These are phyloP conservation scores for Tipula confusa DNA, from an alignment of 2,888 invertebrate genomes.

Conservation along the genomic window DNA sequence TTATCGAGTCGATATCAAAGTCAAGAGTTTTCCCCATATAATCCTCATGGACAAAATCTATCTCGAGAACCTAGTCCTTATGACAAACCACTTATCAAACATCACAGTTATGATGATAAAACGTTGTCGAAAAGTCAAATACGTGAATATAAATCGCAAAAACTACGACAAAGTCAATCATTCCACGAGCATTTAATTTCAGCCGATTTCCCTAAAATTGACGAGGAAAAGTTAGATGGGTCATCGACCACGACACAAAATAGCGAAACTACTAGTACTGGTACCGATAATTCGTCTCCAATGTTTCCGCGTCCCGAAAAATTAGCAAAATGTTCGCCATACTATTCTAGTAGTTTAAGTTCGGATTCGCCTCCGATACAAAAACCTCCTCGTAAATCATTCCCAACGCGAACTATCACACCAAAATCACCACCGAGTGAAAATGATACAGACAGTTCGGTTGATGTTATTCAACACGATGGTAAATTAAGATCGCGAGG, in stretches of 20 bases:
- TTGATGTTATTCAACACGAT: slow-evolving; percentile 60
- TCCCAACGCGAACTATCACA: slow-evolving; percentile 57
- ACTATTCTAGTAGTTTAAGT: slow-evolving; percentile 70
- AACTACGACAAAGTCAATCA: slow-evolving; percentile 60
- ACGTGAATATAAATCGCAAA: slow-evolving; percentile 59
- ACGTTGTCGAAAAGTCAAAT: slow-evolving; percentile 61
- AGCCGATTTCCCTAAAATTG: slow-evolving; percentile 54
- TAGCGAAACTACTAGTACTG: slow-evolving; percentile 52
- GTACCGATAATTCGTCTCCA: slow-evolving; percentile 47
- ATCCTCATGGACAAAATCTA: slow-evolving; percentile 34
- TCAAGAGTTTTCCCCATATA: slow-evolving; percentile 56
- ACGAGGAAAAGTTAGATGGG: slow-evolving; percentile 53
- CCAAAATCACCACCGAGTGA: slow-evolving; percentile 69
- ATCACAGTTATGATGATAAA: slow-evolving; percentile 63
- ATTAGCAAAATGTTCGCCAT: slow-evolving; percentile 66
- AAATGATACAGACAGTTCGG: slow-evolving; percentile 69
- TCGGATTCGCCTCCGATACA: slow-evolving; percentile 69
- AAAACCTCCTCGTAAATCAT: slow-evolving; percentile 62
- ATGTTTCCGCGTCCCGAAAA: slow-evolving; percentile 50
- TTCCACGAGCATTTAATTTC: slow-evolving; percentile 60
- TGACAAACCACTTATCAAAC: slow-evolving; percentile 58
- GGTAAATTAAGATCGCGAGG: slow-evolving; percentile 64
- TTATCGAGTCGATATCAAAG: slow-evolving; percentile 62
- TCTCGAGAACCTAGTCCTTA: slow-evolving; percentile 53
- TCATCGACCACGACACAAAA: slow-evolving; percentile 52